Conservation (phyloP, 2,888 invertebrate species). For the Buathra laborator region DNA sequence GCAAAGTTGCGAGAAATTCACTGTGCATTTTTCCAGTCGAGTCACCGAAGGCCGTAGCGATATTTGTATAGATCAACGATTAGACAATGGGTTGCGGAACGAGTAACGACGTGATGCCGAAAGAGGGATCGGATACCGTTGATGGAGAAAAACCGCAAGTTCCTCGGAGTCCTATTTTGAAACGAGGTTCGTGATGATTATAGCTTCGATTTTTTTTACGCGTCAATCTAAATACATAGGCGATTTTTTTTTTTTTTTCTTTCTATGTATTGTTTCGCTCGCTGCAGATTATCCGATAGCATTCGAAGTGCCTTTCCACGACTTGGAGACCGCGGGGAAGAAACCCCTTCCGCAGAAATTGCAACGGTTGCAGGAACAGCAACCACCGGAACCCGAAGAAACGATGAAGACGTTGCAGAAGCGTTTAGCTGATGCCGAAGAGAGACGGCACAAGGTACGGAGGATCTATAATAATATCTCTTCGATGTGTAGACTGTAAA, state of each 20-base stretch:
- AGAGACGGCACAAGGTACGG: constrained; percentile 87
- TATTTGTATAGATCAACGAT: neutral
- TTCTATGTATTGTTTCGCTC: neutral
- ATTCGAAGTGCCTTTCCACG: constrained; percentile 73
- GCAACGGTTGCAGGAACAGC: constrained; percentile 89
- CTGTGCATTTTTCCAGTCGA: constrained; percentile 20
- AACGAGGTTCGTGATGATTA: constrained; percentile 46
- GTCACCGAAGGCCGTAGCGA: constrained; percentile 18
- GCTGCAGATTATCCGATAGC: constrained; percentile 71
- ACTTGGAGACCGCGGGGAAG: constrained; percentile 84
- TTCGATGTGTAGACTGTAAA: neutral
- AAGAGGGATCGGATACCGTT: constrained; percentile 39
- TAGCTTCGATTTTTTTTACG: neutral
- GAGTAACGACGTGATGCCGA: constrained; percentile 74
- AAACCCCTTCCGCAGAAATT: constrained; percentile 90
- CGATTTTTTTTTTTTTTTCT: neutral
- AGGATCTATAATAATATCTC: neutral
- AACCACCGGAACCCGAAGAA: constrained; percentile 85
- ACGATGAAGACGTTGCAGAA: constrained; percentile 89
- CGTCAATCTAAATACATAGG: neutral
- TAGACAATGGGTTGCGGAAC: constrained; percentile 73
- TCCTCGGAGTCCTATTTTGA: constrained; percentile 60
- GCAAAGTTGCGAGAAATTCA: neutral
- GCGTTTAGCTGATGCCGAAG: constrained; percentile 91
- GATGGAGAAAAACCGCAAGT: constrained; percentile 65